phyloP scores from a whole-genome alignment of 2,888 invertebrate genomes.

The Tenthredo scrophulariae region DNA sequence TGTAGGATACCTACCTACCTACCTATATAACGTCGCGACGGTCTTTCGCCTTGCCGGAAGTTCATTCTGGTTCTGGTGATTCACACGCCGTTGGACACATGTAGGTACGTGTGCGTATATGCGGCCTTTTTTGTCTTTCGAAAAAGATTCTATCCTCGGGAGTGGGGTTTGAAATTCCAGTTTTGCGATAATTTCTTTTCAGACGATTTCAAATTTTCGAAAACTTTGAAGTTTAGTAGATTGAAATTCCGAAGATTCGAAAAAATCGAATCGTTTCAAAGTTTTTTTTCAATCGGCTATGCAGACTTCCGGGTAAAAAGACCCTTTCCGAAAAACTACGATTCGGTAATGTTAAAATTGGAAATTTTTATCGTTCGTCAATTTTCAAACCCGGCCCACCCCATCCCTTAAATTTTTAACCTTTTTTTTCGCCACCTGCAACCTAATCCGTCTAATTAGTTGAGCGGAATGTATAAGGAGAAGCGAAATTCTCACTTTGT shows the following conservation, averaged over 20 bases:
- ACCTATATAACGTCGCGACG: not conserved
- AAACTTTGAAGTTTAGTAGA: too few relatives aligned
- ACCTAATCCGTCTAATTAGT: not conserved
- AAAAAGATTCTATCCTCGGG: too few relatives aligned
- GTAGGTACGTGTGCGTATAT: not conserved
- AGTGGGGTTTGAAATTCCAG: not conserved
- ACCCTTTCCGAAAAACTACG: too few relatives aligned
- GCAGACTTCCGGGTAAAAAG: too few relatives aligned
- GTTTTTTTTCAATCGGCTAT: too few relatives aligned
- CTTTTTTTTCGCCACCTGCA: not conserved
- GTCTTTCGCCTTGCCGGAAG: constrained; percentile 44
- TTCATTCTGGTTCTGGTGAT: not conserved
- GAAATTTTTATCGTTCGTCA: too few relatives aligned
- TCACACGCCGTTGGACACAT: constrained; percentile 29
- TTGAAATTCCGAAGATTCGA: not conserved
- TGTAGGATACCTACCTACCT: not conserved
- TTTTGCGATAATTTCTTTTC: not conserved
- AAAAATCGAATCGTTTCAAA: too few relatives aligned
- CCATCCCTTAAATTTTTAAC: not conserved
- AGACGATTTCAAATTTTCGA: too few relatives aligned
- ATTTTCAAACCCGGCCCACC: too few relatives aligned
- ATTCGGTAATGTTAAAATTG: too few relatives aligned
- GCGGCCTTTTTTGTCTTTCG: not conserved
- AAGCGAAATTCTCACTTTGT: not conserved
- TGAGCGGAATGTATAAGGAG: not conserved